These are phyloP conservation scores for Hydropsyche tenuis DNA, from an alignment of 1,140 invertebrate genomes.

Conservation along the genomic window DNA sequence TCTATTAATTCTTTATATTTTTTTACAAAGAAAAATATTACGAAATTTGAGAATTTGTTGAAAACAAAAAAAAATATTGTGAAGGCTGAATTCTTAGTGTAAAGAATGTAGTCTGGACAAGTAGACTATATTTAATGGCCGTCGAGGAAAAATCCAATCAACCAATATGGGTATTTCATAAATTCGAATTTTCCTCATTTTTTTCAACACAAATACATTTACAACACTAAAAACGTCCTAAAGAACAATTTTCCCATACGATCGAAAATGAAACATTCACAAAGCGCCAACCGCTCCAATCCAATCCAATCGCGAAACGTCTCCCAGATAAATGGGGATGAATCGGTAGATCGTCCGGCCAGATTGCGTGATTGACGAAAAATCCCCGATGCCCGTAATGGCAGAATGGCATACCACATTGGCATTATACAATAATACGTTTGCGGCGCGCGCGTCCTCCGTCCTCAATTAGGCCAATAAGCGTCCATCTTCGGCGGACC, in stretches of 20 bases:
- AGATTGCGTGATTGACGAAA: constrained; percentile 46
- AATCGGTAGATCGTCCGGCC: constrained; percentile 10
- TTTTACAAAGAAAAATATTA: constrained; percentile 1
- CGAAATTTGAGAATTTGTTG: neutral
- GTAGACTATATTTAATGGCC: neutral
- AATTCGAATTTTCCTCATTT: too few species aligned
- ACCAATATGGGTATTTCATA: too few species aligned
- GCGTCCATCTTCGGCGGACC: constrained; percentile 44
- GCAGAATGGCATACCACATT: constrained; percentile 5
- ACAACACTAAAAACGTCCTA: too few species aligned
- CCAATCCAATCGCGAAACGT: neutral
- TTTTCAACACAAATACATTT: too few species aligned
- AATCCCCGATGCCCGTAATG: constrained; percentile 38
- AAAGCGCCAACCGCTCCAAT: neutral
- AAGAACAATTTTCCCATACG: neutral
- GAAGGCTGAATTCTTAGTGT: neutral
- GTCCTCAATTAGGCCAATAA: constrained; percentile 49
- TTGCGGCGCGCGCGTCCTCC: constrained; percentile 41
- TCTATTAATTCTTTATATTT: neutral
- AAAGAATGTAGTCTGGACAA: neutral
- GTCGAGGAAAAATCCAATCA: neutral
- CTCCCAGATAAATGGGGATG: constrained; percentile 24
- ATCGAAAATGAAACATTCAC: neutral
- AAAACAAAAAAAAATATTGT: neutral
- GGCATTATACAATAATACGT: neutral